Conservation (phyloP, 2,888 invertebrate species). For the Meteorus colon region DNA sequence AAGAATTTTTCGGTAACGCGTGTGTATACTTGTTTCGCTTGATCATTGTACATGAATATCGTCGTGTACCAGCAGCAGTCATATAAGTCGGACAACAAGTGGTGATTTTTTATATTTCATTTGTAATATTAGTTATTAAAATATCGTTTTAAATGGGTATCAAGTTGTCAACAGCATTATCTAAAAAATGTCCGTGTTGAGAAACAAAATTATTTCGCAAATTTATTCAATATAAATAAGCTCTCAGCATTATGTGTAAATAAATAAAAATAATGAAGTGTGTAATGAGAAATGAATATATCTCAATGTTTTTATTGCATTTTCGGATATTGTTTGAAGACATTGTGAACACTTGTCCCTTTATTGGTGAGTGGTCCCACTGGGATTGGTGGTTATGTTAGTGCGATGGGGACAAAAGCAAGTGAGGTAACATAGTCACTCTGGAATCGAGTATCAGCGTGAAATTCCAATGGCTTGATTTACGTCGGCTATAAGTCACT, state of each 20-base stretch:
- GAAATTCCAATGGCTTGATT: conserved; percentile 67
- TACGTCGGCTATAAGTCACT: conserved; percentile 64
- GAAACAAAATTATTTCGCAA: too few relatives aligned
- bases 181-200: too few relatives aligned
- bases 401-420: too few relatives aligned
- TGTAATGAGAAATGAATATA: not conserved
- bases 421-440: conserved; percentile 25
- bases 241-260: not conserved
- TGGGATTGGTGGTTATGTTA: not conserved
- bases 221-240: not conserved
- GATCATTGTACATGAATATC: too few relatives aligned
- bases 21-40: too few relatives aligned
- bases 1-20: too few relatives aligned
- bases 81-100: too few relatives aligned
- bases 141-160: too few relatives aligned
- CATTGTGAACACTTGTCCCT: not conserved
- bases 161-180: too few relatives aligned
- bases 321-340: conserved; percentile 7
- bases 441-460: conserved; percentile 61
- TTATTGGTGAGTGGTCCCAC: conserved; percentile 8
- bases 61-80: too few relatives aligned
- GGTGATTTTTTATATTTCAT: too few relatives aligned
- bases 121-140: too few relatives aligned
- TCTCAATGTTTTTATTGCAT: not conserved
- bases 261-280: not conserved